Percentiles rank a stretch among this genome's conserved stretches.
Conservation (phyloP, 2,113 vertebrate species). For the Heterochromis multidens region DNA sequence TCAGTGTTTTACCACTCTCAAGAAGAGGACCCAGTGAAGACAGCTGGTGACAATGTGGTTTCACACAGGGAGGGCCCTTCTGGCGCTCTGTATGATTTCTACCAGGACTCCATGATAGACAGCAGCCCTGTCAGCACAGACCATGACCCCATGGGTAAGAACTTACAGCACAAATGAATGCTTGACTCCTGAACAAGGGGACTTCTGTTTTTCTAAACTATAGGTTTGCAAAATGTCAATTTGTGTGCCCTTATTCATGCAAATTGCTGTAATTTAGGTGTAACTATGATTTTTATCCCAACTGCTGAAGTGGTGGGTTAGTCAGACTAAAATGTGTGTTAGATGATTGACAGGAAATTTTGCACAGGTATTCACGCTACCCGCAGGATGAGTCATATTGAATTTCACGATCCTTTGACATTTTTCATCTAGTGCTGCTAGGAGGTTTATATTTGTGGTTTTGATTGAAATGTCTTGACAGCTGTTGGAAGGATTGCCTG, state of each 20-base stretch:
- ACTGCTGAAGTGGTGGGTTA: background rate
- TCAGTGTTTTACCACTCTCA: conserved; percentile 94
- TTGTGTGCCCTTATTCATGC: background rate
- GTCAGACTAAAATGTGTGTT: background rate
- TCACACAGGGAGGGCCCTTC: conserved; percentile 33
- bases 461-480: background rate
- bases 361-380: background rate
- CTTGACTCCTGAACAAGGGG: background rate
- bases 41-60: conserved; percentile 50
- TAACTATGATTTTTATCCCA: background rate
- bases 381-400: background rate
- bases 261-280: background rate
- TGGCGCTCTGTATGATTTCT: conserved; percentile 46
- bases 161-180: background rate
- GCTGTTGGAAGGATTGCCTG: background rate
- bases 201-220: background rate
- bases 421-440: background rate
- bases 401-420: background rate
- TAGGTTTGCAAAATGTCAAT: background rate
- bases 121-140: conserved; percentile 60
- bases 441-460: background rate
- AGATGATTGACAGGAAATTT: background rate
- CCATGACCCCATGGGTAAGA: conserved; percentile 55
- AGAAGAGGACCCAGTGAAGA: conserved; percentile 79
- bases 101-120: conserved; percentile 61